Evolutionary conservation across 2,797 vertebrate genomes (phyloP), one percentile per base, ranked within the genome.

Genomic region (Danio albolineatus): DNA sequence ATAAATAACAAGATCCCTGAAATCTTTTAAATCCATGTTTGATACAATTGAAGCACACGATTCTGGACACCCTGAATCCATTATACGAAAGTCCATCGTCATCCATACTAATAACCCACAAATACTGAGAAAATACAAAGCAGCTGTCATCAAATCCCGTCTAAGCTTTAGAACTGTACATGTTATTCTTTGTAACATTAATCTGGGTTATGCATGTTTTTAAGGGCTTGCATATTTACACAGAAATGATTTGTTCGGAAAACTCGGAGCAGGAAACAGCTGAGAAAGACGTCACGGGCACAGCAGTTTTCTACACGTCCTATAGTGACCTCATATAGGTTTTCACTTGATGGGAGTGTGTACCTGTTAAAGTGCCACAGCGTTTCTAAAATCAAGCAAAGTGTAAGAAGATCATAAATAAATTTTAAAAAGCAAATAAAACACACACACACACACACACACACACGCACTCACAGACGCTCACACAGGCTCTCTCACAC

Each of bases 221-320:
- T 48, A 70, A 57, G 46, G 38, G 39, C 67, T 51, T 79, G 76
- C 62, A 78, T 74, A 82, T 83, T 81, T 83, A 74, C 78, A 85
- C 74, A 70, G 41, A 67, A 73, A 83, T 49, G 0, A n/a, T 39
- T 59, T 0, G n/a, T 81, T 69, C 16, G 10, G 21, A 54, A 41
- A 76, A 70, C 13, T 72, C 9, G 7, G 28, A 62, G 9, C 44
- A 48, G 62, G 43, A 36, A 73, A 73, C 7, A 73, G 60, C 60
- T 36, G 21, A 38, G 51, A 61, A 66, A 48, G 17, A 78, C 9
- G 36, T 49, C 56, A 53, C 16, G 0, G 41, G 28, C 46, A 39
- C 5, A 6, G 41, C 36, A 43, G 60, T 44, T 49, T 70, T 61
- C n/a, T 9, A 41, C 54, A 78, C 36, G 41, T 70, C 28, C 28